Base-by-base conservation (phyloP, 2,797 vertebrate genomes). In the Gila robusta region DNA sequence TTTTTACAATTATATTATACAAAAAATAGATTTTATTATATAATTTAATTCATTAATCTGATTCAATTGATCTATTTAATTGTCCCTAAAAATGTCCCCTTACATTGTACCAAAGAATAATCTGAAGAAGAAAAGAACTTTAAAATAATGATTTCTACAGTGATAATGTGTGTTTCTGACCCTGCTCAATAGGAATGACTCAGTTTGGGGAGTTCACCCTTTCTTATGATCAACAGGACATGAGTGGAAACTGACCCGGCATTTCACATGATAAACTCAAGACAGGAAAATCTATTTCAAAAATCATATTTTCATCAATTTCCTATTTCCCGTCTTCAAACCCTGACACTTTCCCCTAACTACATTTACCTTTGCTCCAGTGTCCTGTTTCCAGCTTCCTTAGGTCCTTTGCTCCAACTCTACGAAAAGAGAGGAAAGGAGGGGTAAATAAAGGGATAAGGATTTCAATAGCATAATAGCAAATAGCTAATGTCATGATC, bases 281-380 rank as follows among this genome's bases (percentile, higher is more conserved):
- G 79, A 79, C 87, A 85, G 88, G 86, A 88, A 83, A 59, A 87
- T 87, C 70, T 85, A 87, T 83, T 87, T 88, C 76, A 74, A 81
- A 64, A 79, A 56, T 66, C 23, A 69, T 66, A 54, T 67, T 64
- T 44, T 81, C 56, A 85, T 81, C 35, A 32, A 56, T 86, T 85
- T 77, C 83, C 78, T 79, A 47, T 81, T 90, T 90, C 77, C 83
- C 59, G 28, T 76, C 81, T 49, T 87, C 79, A 84, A 89, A 89
- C 73, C 69, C 81, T 89, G 37, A 85, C 78, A 47, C 52, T 84
- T 86, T 81, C 81, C 44, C 44, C 77, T 17, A 47, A 19, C 37
- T 12, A 19, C 32, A 32, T 78, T 73, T 83, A 83, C n/a, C 52
- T 80, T 78, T 19, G 74, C 69, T 67, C 62, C 83, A 86, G 32